Evolutionary conservation across 1,140 invertebrate genomes (phyloP).

Genomic region (Tribolium madens): DNA sequence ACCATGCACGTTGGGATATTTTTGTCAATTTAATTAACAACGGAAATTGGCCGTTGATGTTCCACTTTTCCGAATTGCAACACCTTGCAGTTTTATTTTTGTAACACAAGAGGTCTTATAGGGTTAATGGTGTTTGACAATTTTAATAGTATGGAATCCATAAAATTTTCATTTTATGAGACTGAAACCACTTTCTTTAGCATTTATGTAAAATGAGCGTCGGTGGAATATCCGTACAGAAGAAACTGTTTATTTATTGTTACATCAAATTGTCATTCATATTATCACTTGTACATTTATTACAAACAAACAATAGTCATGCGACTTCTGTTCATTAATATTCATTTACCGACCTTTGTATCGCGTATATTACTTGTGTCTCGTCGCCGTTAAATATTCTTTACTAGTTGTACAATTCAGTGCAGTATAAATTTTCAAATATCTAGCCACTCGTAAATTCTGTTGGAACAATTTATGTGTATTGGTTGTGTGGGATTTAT

Average conservation of each 20-base stretch:
- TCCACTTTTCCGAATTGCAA: neutral
- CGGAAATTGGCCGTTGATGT: slow-evolving; percentile 10
- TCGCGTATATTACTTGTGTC: slow-evolving; percentile 12
- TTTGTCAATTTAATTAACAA: slow-evolving; percentile 20
- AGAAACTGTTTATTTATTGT: slow-evolving; percentile 6
- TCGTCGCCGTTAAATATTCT: neutral
- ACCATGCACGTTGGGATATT: neutral
- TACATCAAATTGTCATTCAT: slow-evolving; percentile 9
- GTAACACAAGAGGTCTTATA: neutral
- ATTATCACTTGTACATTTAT: slow-evolving; percentile 18
- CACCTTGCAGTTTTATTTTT: neutral
- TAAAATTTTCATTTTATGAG: neutral
- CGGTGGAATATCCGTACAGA: neutral
- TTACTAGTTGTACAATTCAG: neutral
- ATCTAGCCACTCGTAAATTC: neutral
- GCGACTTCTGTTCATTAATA: slow-evolving; percentile 22
- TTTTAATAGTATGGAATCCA: neutral
- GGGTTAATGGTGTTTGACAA: neutral
- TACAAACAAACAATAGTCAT: slow-evolving; percentile 26
- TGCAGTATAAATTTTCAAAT: neutral
- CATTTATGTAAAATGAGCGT: neutral
- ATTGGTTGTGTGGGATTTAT: neutral
- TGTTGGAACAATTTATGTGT: neutral
- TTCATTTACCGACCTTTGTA: slow-evolving; percentile 20
- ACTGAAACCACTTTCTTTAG: neutral